These are phyloP conservation scores for Lota lota DNA, from an alignment of 2,113 vertebrate species.

Conservation along the genomic window DNA sequence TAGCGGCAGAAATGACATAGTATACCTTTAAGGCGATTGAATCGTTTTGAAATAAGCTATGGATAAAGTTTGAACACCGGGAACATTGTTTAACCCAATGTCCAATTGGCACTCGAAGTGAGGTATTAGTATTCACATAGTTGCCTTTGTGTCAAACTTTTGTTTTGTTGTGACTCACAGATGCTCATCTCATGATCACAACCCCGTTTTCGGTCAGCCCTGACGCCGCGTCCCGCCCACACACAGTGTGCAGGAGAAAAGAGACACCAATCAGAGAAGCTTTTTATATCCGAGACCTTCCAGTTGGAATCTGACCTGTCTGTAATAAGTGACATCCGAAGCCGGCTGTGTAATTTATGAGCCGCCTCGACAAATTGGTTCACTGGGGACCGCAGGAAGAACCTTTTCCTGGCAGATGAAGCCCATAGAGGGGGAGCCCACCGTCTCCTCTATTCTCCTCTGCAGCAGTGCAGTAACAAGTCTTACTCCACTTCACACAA, in stretches of 20 bases:
- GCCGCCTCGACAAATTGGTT: constrained; percentile 68
- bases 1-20: too few relatives aligned
- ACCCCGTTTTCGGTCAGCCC: too few relatives aligned
- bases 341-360: constrained; percentile 64
- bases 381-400: constrained; percentile 51
- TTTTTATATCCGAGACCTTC: constrained; percentile 66
- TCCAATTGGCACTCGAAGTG: too few relatives aligned
- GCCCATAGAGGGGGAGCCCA: constrained; percentile 23
- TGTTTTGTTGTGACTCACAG: too few relatives aligned
- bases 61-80: too few relatives aligned
- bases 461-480: constrained; percentile 3
- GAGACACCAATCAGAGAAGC: constrained; percentile 53
- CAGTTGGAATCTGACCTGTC: constrained; percentile 60
- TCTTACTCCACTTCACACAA: constrained; percentile 6
- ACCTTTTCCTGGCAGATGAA: constrained; percentile 32
- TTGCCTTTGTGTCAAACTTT: too few relatives aligned
- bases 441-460: constrained; percentile 1
- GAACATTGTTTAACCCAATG: too few relatives aligned
- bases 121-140: too few relatives aligned
- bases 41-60: too few relatives aligned
- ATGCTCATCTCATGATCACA: too few relatives aligned
- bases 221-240: too few relatives aligned
- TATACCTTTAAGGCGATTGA: too few relatives aligned
- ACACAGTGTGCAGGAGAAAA: constrained; percentile 4
- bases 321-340: constrained; percentile 60